Evolutionary conservation across 2,888 invertebrate genomes (phyloP).

Genomic region (Zele albiditarsus): DNA sequence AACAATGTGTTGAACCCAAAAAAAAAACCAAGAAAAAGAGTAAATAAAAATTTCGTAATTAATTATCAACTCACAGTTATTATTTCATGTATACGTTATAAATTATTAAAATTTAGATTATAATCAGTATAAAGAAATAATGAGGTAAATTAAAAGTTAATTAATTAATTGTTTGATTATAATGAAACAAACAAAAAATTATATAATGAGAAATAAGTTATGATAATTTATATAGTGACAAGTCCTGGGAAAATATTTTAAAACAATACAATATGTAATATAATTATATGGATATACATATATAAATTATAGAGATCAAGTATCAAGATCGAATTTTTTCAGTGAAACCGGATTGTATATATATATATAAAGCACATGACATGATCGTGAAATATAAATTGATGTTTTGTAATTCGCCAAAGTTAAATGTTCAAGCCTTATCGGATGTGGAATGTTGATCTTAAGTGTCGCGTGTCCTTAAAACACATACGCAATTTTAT

Average conservation of each 20-base stretch:
- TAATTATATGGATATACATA: not conserved
- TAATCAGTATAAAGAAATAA: not conserved
- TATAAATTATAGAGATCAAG: slow-evolving; percentile 27
- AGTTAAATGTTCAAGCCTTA: slow-evolving; percentile 18
- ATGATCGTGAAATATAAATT: slow-evolving; percentile 3
- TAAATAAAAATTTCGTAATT: not conserved
- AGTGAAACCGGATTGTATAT: slow-evolving; percentile 4
- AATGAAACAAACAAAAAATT: not conserved
- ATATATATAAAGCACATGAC: not conserved
- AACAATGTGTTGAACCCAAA: not conserved
- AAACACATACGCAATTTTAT: slow-evolving; percentile 8
- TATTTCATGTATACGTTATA: too few relatives aligned
- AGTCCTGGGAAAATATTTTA: not conserved
- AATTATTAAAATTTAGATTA: not conserved
- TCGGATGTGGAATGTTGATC: slow-evolving; percentile 10
- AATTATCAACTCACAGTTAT: not conserved
- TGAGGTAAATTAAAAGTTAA: not conserved
- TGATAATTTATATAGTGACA: not conserved
- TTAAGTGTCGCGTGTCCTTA: slow-evolving; percentile 3
- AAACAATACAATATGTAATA: not conserved
- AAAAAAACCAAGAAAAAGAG: not conserved
- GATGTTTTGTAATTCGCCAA: slow-evolving; percentile 15
- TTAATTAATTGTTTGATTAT: not conserved
- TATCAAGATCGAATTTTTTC: slow-evolving; percentile 31
- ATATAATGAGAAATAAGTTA: not conserved